phyloP scores from a whole-genome alignment of 2,888 invertebrate species.

The Asteroscopus sphinx region DNA sequence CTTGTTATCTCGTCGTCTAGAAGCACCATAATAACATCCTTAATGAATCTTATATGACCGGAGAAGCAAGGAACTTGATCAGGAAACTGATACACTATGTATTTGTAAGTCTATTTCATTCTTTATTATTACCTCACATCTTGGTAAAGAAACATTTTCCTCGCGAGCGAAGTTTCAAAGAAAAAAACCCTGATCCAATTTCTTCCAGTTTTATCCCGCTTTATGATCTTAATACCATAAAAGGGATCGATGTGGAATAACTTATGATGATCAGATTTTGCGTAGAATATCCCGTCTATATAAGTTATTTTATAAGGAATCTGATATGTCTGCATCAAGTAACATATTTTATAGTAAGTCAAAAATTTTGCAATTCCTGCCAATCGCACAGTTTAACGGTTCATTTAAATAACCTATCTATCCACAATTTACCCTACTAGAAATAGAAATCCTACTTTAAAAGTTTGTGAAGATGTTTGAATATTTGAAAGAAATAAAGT shows the following conservation, averaged over 20 bases:
- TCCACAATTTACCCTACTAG: too few relatives aligned
- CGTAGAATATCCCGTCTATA: slow-evolving; percentile 36
- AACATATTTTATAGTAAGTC: slow-evolving; percentile 10
- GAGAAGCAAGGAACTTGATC: slow-evolving; percentile 28
- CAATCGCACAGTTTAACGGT: slow-evolving; percentile 23
- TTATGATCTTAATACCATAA: slow-evolving; percentile 61
- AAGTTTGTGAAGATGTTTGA: too few relatives aligned
- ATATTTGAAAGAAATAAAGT: too few relatives aligned
- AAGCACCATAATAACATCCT: slow-evolving; percentile 22
- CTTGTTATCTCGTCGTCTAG: slow-evolving; percentile 43
- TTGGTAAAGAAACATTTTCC: slow-evolving; percentile 34
- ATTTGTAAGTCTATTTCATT: slow-evolving; percentile 31
- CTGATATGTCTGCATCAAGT: slow-evolving; percentile 12
- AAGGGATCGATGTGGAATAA: slow-evolving; percentile 56
- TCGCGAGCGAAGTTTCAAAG: slow-evolving; percentile 23
- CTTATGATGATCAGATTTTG: slow-evolving; percentile 61
- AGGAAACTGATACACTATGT: slow-evolving; percentile 7
- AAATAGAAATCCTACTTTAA: too few relatives aligned
- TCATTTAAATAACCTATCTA: too few relatives aligned
- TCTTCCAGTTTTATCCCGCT: slow-evolving; percentile 54
- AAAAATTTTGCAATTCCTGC: slow-evolving; percentile 32
- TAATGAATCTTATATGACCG: slow-evolving; percentile 22
- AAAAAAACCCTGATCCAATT: slow-evolving; percentile 42
- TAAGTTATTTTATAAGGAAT: slow-evolving; percentile 31
- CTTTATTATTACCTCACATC: slow-evolving; percentile 15